These are phyloP conservation scores for Macroteleia sp. DNA, from an alignment of 2,888 invertebrate genomes.

Conservation along the genomic window DNA sequence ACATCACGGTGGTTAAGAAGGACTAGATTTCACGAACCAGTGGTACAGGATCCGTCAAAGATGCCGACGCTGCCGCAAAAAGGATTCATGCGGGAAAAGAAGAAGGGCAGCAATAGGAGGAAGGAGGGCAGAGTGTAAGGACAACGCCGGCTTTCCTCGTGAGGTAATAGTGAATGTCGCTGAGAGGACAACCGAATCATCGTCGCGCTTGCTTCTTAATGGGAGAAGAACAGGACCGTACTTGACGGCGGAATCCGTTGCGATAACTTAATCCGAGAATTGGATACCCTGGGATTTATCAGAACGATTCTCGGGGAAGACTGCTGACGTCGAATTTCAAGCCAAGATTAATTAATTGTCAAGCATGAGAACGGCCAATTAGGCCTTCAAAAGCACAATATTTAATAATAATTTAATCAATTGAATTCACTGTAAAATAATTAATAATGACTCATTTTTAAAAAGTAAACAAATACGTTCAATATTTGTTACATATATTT, in stretches of 20 bases:
- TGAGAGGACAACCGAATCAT: constrained; percentile 37
- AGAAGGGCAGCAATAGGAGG: constrained; percentile 48
- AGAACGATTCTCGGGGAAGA: too few relatives aligned
- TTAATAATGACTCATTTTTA: too few relatives aligned
- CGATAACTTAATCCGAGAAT: constrained; percentile 79
- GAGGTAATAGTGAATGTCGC: constrained; percentile 41
- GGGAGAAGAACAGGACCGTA: constrained; percentile 66
- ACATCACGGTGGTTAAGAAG: constrained; percentile 80
- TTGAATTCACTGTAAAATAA: too few relatives aligned
- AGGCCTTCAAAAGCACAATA: too few relatives aligned
- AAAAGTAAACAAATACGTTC: too few relatives aligned
- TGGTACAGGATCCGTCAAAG: constrained; percentile 82
- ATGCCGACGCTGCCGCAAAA: constrained; percentile 78
- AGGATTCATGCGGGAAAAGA: constrained; percentile 76
- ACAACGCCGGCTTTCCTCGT: constrained; percentile 43
- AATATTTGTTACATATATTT: too few relatives aligned
- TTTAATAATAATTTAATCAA: too few relatives aligned
- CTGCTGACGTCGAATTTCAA: too few relatives aligned
- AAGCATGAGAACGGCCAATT: too few relatives aligned
- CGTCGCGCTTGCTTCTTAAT: constrained; percentile 64
- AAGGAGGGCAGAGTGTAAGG: constrained; percentile 15
- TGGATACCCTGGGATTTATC: too few relatives aligned
- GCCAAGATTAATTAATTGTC: too few relatives aligned
- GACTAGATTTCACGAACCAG: constrained; percentile 84
- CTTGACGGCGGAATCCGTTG: constrained; percentile 79